Evolutionary conservation across 2,888 invertebrate genomes (phyloP), one percentile per base, ranked within the genome.

Genomic region (Sphecodes monilicornis): DNA sequence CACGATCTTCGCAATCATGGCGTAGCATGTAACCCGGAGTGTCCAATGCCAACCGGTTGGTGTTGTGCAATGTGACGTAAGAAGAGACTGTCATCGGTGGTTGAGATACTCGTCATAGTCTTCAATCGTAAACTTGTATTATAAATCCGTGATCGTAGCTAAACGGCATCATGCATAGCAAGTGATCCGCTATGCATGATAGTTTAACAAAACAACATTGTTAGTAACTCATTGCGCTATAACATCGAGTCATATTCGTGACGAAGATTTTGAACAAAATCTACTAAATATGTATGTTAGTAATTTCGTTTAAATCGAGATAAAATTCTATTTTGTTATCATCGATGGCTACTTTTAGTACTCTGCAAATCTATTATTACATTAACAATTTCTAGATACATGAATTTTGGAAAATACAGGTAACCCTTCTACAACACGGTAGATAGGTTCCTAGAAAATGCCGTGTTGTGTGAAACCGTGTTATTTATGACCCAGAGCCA

Each of bases 41-140:
- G 76, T 69, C 80, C 86, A 86, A 82, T 86, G 86, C 86, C 80
- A 86, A 86, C 86, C 77, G 60, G 82, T 78, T 86, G 50, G 66
- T 46, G 82, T 86, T 86, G 80, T 80, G 86, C 80, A 86, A 86
- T 32, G 18, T 80, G 86, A 82, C 66, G 86, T 86, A 82, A 86
- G 46, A 69, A 82, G 46, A 29, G 54, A 26, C 32, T 64, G 50
- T 72, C 75, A 60, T 60, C 75, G 29, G 22, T 13, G n/a, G 8
- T 18, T 72, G 26, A 64, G 73, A 50, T 39, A 13, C 68, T 68
- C 64, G 64, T 70, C 39, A 32, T 29, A 64, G 26, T 41, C 43
- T 79, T 83, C 36, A 41, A 41, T 73, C 26, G 13, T 26, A 39
- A 43, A 54, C 36, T 26, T n/a, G 22, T 22, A 39, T 50, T 50